Evolutionary conservation across 2,797 vertebrate species (phyloP).

Genomic region (Phalanger gymnotis): DNA sequence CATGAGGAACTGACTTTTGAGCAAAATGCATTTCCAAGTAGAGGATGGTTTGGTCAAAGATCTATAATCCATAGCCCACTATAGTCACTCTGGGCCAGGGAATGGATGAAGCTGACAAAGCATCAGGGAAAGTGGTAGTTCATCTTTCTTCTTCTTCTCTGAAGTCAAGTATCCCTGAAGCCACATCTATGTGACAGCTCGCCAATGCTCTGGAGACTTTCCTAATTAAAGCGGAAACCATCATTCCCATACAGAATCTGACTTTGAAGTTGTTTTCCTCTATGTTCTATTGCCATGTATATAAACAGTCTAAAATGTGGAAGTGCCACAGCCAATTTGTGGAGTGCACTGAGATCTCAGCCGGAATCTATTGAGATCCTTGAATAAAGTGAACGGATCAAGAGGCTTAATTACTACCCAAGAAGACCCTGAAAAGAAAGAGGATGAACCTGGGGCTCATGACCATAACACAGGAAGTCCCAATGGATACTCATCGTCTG

Average conservation of each 20-base stretch:
- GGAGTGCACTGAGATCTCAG: background rate
- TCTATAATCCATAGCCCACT: background rate
- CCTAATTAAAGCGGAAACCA: background rate
- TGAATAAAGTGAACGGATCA: background rate
- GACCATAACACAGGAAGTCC: background rate
- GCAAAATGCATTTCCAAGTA: constrained; percentile 31
- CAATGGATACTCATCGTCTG: background rate
- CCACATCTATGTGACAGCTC: background rate
- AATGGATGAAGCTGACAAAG: background rate
- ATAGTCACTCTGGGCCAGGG: constrained; percentile 5
- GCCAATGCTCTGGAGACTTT: background rate
- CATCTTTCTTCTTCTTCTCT: background rate
- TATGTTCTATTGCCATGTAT: background rate
- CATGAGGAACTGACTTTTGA: constrained; percentile 26
- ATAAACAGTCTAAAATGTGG: constrained; percentile 22
- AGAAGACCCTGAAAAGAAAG: background rate
- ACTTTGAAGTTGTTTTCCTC: background rate
- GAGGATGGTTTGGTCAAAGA: constrained; percentile 50
- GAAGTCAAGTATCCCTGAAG: background rate
- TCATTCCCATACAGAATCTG: background rate
- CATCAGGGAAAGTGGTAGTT: no score
- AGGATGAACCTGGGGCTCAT: background rate
- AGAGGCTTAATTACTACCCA: background rate
- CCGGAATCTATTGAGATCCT: background rate
- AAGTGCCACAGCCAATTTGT: background rate